Evolutionary conservation across 2,888 invertebrate genomes (phyloP).

Genomic region (Mythimna vitellina): DNA sequence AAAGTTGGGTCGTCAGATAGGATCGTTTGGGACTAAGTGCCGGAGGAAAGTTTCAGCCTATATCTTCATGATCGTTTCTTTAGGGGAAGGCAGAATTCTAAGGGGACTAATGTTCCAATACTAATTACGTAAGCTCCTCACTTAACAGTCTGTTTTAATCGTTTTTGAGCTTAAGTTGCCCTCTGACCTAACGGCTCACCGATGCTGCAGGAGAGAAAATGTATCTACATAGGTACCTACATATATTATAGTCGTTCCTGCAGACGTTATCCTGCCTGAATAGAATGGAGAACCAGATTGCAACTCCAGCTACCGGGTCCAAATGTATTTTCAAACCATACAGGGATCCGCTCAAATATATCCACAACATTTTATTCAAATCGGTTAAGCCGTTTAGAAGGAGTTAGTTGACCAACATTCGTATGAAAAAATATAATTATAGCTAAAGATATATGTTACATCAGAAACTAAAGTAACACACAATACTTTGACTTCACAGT

Average conservation of each 20-base stretch:
- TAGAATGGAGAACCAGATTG: too few species aligned
- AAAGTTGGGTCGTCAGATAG: conserved; percentile 61
- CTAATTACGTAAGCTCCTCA: conserved; percentile 26
- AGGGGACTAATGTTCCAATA: conserved; percentile 49
- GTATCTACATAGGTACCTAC: not conserved
- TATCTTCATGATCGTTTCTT: conserved; percentile 55
- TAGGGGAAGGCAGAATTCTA: conserved; percentile 33
- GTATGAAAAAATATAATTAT: too few species aligned
- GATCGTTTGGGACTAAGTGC: conserved; percentile 62
- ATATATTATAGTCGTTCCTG: too few species aligned
- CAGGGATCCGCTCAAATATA: too few species aligned
- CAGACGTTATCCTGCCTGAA: too few species aligned
- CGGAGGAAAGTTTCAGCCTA: conserved; percentile 50
- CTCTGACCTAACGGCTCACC: too few species aligned
- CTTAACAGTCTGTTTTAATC: conserved; percentile 26
- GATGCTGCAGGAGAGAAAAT: not conserved
- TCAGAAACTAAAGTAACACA: not conserved
- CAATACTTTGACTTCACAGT: conserved; percentile 31
- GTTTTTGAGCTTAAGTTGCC: conserved; percentile 18
- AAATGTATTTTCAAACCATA: too few species aligned
- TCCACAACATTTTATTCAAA: too few species aligned
- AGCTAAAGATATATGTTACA: too few species aligned
- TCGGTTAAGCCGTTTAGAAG: too few species aligned
- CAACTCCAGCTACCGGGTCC: too few species aligned
- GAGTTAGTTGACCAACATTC: too few species aligned